These are phyloP conservation scores for Drosophila histrio DNA, from an alignment of 2,888 invertebrate species.

Conservation along the genomic window DNA sequence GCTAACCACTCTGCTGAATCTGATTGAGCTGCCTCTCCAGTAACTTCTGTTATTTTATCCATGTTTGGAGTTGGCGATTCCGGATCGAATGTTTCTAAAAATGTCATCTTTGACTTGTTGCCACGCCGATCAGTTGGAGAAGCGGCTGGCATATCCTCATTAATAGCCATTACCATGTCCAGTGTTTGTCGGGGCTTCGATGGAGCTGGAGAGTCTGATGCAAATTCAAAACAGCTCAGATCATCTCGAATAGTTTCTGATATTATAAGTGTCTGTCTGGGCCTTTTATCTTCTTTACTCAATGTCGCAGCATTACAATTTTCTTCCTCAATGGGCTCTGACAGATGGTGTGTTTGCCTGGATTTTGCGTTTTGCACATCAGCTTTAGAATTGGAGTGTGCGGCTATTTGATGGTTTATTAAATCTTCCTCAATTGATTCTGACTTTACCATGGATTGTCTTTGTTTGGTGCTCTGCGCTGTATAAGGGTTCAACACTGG, in stretches of 20 bases:
- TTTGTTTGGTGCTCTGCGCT: not conserved
- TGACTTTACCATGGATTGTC: slow-evolving; percentile 11
- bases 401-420: not conserved
- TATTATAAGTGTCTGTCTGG: not conserved
- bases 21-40: not conserved
- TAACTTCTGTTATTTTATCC: not conserved
- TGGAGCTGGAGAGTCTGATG: not conserved
- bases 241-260: slow-evolving; percentile 10
- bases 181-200: not conserved
- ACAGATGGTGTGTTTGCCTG: slow-evolving; percentile 10
- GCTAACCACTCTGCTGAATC: slow-evolving; percentile 22
- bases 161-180: not conserved
- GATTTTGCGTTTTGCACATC: not conserved
- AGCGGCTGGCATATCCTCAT: slow-evolving; percentile 7
- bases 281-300: not conserved
- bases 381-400: not conserved
- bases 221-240: not conserved
- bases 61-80: not conserved
- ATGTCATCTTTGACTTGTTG: not conserved
- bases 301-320: not conserved
- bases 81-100: slow-evolving; percentile 12
- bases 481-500: not conserved
- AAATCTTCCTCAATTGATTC: slow-evolving; percentile 26
- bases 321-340: slow-evolving; percentile 16
- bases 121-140: not conserved